phyloP scores from a whole-genome alignment of 1,140 invertebrate genomes.

The Paralvinella palmiformis region DNA sequence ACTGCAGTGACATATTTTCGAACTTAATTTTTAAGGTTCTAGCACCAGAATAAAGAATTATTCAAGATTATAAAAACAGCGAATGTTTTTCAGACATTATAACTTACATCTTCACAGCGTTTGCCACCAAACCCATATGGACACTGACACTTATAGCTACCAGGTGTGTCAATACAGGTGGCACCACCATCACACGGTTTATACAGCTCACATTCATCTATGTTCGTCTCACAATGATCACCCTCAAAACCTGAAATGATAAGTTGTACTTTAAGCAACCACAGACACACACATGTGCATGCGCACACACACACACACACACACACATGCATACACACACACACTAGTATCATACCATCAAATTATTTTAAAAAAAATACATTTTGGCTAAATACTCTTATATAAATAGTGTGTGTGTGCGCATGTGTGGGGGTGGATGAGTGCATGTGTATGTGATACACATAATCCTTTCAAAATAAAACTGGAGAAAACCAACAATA shows the following conservation, averaged over 20 bases:
- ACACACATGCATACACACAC: neutral
- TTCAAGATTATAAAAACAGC: too few species aligned
- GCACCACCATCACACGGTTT: conserved; percentile 85
- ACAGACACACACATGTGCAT: conserved; percentile 4
- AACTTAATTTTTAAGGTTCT: too few species aligned
- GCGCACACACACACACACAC: conserved; percentile 10
- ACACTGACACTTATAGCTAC: conserved; percentile 78
- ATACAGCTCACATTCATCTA: conserved; percentile 73
- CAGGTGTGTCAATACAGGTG: conserved; percentile 68
- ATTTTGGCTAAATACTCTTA: too few species aligned
- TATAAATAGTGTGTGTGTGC: too few species aligned
- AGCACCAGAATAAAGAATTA: too few species aligned
- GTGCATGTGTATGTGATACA: too few species aligned
- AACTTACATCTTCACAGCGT: conserved; percentile 63
- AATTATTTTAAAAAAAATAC: too few species aligned
- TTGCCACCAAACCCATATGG: conserved; percentile 83
- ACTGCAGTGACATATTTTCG: too few species aligned
- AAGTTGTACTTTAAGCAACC: neutral
- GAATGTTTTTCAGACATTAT: too few species aligned
- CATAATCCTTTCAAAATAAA: too few species aligned
- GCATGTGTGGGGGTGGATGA: too few species aligned
- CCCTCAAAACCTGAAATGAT: conserved; percentile 71
- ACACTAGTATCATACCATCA: neutral
- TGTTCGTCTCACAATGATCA: conserved; percentile 81
- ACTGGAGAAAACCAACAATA: too few species aligned